Percentiles rank a stretch among this genome's conserved stretches.
These are phyloP conservation scores for Periparus ater DNA, from an alignment of 2,797 vertebrate genomes.

Conservation along the genomic window DNA sequence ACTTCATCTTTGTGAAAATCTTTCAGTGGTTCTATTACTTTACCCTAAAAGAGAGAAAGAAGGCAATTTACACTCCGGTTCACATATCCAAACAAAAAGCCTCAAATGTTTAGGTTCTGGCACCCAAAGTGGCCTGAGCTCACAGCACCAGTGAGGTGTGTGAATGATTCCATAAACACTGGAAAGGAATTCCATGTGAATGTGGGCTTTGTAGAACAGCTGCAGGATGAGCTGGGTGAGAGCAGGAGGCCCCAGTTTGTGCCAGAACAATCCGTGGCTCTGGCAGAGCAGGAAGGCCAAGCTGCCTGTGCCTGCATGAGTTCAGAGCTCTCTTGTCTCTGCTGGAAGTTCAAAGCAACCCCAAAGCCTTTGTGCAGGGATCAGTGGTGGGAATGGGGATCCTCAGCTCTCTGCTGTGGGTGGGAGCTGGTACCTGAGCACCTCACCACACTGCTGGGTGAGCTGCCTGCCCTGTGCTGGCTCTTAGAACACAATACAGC, in stretches of 20 bases:
- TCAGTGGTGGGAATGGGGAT: fast-evolving
- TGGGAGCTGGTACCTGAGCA: background rate
- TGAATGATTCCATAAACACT: background rate
- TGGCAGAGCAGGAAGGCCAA: background rate
- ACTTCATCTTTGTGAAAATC: conserved; percentile 99
- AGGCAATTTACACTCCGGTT: background rate
- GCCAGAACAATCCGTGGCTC: background rate
- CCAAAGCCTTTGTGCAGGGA: background rate
- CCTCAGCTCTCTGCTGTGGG: fast-evolving
- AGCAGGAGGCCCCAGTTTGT: background rate
- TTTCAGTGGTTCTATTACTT: conserved; percentile 97
- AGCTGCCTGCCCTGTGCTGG: background rate
- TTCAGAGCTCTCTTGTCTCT: background rate
- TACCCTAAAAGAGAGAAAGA: conserved; percentile 80
- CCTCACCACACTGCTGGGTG: background rate
- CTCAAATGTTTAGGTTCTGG: background rate
- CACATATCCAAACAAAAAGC: background rate
- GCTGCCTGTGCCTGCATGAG: background rate
- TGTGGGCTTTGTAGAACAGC: background rate
- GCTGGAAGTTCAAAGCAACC: background rate
- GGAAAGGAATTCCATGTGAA: background rate
- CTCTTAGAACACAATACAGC: fast-evolving
- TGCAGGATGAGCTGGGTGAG: background rate
- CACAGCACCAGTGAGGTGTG: background rate
- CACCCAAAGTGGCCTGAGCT: background rate